phyloP scores from a whole-genome alignment of 2,113 vertebrate genomes.

The Bothrops jararaca region DNA sequence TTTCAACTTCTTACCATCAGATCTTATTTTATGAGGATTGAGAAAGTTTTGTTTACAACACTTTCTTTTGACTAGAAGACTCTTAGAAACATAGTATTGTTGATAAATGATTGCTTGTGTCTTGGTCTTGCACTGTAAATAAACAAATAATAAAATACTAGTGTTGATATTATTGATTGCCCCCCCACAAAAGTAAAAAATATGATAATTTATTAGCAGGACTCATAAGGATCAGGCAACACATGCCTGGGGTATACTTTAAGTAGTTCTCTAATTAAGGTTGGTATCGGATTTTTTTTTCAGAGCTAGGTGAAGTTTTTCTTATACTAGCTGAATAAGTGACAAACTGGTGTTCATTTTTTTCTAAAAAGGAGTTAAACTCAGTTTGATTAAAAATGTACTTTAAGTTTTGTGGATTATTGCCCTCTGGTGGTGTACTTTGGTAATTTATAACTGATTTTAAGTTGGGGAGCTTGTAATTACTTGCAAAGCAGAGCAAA shows the following conservation, averaged over 20 bases:
- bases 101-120: background rate
- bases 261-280: background rate
- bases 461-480: background rate
- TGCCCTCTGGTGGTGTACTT: slow-evolving; percentile 67
- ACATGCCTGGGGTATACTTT: rapidly evolving
- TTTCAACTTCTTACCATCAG: background rate
- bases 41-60: background rate
- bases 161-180: background rate
- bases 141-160: background rate
- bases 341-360: background rate
- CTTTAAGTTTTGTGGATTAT: slow-evolving; percentile 3
- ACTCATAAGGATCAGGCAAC: background rate
- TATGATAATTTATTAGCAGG: background rate
- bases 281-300: background rate
- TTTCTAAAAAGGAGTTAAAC: rapidly evolving
- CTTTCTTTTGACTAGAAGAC: background rate
- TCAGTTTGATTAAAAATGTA: background rate
- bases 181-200: background rate
- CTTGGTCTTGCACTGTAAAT: background rate
- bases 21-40: background rate
- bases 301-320: background rate
- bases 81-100: background rate
- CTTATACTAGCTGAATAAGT: background rate
- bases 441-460: slow-evolving; percentile 12
- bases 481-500: background rate